Conservation (phyloP, 2,888 invertebrate species). For the Nineta flava region DNA sequence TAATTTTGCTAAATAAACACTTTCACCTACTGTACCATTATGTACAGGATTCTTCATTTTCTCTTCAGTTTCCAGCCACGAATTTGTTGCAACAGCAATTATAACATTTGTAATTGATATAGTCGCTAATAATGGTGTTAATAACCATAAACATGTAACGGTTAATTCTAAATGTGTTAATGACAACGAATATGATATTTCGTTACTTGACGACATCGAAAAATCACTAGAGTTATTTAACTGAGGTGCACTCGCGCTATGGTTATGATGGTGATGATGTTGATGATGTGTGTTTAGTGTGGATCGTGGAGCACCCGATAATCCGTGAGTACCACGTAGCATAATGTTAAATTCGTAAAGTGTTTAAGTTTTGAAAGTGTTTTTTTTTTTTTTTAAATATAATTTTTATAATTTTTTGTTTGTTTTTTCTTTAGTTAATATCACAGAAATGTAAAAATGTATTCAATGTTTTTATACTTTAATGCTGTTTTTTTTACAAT, state of each 20-base stretch:
- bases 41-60: constrained; percentile 61
- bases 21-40: constrained; percentile 55
- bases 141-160: constrained; percentile 43
- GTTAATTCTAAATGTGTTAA: constrained; percentile 36
- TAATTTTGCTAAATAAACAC: constrained; percentile 51
- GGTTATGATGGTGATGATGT: background rate
- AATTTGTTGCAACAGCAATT: constrained; percentile 59
- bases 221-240: constrained; percentile 12
- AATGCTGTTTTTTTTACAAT: too few relatives aligned
- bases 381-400: background rate
- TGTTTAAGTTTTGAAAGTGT: too few relatives aligned
- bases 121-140: constrained; percentile 49
- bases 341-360: background rate
- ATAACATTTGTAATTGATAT: constrained; percentile 55
- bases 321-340: background rate
- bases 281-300: background rate
- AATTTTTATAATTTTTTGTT: background rate
- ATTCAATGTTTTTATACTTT: too few relatives aligned
- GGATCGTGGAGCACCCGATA: background rate
- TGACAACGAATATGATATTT: constrained; percentile 11
- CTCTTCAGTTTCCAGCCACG: constrained; percentile 80
- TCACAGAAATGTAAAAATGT: background rate
- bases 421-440: background rate
- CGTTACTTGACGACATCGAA: constrained; percentile 18
- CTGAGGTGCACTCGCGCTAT: background rate